phyloP scores from a whole-genome alignment of 64 coral and sea anemone genomes.

The Stylophora pistillata region DNA sequence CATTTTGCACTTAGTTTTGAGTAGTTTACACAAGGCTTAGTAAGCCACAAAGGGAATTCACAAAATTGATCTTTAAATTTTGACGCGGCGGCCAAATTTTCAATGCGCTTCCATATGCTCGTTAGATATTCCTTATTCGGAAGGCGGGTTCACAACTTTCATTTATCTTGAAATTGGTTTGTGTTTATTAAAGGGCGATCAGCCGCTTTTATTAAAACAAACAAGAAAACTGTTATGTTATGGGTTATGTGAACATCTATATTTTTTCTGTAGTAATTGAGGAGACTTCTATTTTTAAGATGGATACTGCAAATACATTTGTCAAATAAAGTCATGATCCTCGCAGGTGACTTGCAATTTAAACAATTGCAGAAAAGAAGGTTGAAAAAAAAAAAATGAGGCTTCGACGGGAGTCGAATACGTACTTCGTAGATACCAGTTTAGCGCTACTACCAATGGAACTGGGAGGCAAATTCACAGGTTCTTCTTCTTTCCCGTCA shows the following conservation, averaged over 20 bases:
- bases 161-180: background rate
- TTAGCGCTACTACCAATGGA: no score
- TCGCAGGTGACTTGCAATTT: no score
- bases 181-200: background rate
- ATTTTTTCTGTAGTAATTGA: background rate
- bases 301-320: no score
- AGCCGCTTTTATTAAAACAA: slow-evolving; percentile 11
- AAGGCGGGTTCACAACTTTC: background rate
- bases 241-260: background rate
- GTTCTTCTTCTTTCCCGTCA: no score
- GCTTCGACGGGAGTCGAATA: no score
- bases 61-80: background rate
- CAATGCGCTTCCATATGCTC: no score
- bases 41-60: background rate
- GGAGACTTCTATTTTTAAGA: background rate
- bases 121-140: background rate
- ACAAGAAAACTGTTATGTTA: background rate
- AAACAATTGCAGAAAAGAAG: no score
- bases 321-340: no score
- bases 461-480: no score
- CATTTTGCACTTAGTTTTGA: background rate
- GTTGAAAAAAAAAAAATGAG: no score
- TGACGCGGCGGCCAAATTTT: background rate
- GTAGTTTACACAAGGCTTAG: background rate
- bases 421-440: no score